Percentiles rank a stretch among this genome's conserved stretches.
phyloP scores from a whole-genome alignment of 1,140 invertebrate genomes.

The Carposina sasakii region DNA sequence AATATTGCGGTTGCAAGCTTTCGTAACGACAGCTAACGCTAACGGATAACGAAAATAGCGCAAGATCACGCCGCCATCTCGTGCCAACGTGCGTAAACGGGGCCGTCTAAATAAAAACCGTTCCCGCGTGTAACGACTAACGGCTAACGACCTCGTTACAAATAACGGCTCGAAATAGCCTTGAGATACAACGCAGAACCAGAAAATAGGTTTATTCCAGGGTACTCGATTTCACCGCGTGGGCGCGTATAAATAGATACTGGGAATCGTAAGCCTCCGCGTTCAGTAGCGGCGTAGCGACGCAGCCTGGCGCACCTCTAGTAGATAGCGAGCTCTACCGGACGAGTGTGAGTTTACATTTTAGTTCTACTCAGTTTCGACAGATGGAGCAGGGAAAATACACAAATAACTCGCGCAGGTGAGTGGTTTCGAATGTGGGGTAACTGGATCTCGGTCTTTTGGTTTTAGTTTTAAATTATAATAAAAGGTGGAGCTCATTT shows the following conservation, averaged over 20 bases:
- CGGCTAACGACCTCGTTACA: conserved; percentile 20
- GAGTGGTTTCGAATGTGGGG: too few relatives aligned
- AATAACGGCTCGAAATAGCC: conserved; percentile 51
- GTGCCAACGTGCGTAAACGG: too few relatives aligned
- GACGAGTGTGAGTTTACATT: too few relatives aligned
- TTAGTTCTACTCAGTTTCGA: conserved; percentile 27
- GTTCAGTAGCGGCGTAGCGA: conserved; percentile 40
- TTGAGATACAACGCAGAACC: conserved; percentile 18
- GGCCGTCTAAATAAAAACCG: too few relatives aligned
- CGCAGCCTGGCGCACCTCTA: conserved; percentile 47
- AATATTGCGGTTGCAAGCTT: too few relatives aligned
- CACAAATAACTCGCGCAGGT: too few relatives aligned
- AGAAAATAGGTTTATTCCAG: neutral
- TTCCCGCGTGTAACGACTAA: conserved; percentile 34
- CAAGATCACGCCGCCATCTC: too few relatives aligned
- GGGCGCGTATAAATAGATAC: conserved; percentile 38
- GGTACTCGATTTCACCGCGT: conserved; percentile 33
- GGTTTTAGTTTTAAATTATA: too few relatives aligned
- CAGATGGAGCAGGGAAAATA: conserved; percentile 52
- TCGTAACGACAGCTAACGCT: too few relatives aligned
- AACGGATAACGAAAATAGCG: conserved; percentile 49
- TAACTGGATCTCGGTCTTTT: too few relatives aligned
- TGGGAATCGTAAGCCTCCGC: conserved; percentile 36
- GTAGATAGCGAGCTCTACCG: too few relatives aligned
- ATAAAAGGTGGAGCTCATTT: too few relatives aligned